Evolutionary conservation across 2,888 invertebrate genomes (phyloP).

Genomic region (Bhutanitis thaidina): DNA sequence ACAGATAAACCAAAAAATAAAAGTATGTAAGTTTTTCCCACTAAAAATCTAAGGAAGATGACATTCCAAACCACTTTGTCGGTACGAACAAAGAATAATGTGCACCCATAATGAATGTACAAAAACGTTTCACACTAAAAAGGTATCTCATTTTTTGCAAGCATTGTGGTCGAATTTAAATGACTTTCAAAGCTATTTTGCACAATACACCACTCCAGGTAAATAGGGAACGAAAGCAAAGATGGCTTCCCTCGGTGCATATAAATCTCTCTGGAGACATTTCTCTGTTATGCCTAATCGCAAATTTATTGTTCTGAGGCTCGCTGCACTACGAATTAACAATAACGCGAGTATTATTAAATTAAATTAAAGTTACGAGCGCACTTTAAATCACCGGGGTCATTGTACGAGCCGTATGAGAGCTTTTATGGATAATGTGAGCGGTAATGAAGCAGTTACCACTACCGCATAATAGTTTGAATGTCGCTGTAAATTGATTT

Average conservation of each 20-base stretch:
- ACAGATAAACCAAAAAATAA: no score
- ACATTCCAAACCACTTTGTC: conserved; percentile 46
- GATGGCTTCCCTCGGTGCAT: conserved; percentile 50
- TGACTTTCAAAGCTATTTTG: conserved; percentile 47
- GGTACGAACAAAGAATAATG: conserved; percentile 52
- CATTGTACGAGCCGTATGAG: conserved; percentile 50
- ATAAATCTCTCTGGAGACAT: conserved; percentile 66
- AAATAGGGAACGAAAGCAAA: conserved; percentile 52
- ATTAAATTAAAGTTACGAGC: conserved; percentile 43
- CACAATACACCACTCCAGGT: conserved; percentile 65
- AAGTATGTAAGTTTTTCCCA: not conserved
- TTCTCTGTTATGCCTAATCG: conserved; percentile 71
- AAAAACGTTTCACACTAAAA: conserved; percentile 66
- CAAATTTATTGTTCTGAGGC: conserved; percentile 74
- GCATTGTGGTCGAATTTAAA: conserved; percentile 72
- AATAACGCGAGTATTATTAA: conserved; percentile 71
- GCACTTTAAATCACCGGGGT: conserved; percentile 52
- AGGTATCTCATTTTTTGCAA: conserved; percentile 37
- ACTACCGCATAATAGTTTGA: conserved; percentile 58
- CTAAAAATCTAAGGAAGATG: conserved; percentile 23
- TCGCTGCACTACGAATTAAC: conserved; percentile 65
- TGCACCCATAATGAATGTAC: conserved; percentile 51
- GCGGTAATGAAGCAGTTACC: conserved; percentile 65
- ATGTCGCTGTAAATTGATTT: conserved; percentile 70
- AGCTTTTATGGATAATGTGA: conserved; percentile 47